A percentile compares a stretch with the other conserved stretches of the same genome.
Evolutionary conservation across 2,888 invertebrate species (phyloP).

Genomic region (Parascotia fuliginaria): DNA sequence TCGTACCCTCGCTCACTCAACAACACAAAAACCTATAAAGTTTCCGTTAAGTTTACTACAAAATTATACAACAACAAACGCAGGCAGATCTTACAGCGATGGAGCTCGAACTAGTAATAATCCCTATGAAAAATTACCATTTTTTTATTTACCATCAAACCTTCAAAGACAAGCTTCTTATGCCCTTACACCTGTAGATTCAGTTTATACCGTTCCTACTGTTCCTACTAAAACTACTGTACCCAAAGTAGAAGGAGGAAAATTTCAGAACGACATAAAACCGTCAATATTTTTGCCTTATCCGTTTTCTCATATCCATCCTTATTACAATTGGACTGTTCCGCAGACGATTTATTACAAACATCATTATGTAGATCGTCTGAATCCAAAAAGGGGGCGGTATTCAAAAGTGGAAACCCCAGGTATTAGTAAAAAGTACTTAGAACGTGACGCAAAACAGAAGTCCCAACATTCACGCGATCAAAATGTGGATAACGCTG

Average conservation of each 20-base stretch:
- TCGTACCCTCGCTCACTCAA: background rate
- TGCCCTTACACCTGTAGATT: constrained; percentile 31
- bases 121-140: constrained; percentile 58
- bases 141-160: constrained; percentile 61
- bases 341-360: constrained; percentile 11
- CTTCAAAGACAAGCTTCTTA: constrained; percentile 65
- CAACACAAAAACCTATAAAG: background rate
- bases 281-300: constrained; percentile 59
- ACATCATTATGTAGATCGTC: background rate
- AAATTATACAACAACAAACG: constrained; percentile 1
- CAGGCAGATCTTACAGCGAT: constrained; percentile 44
- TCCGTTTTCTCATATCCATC: constrained; percentile 60
- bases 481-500: constrained; percentile 10
- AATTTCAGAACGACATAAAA: constrained; percentile 37
- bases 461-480: background rate
- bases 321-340: constrained; percentile 39
- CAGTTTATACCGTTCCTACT: background rate
- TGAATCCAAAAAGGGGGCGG: background rate
- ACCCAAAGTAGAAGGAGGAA: background rate
- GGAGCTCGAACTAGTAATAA: constrained; percentile 51
- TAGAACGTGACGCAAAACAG: no score
- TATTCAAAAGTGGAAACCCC: background rate
- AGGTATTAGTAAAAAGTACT: no score
- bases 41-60: background rate
- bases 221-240: background rate